These are phyloP conservation scores for Drosophila suboccidentalis DNA, from an alignment of 2,888 invertebrate species.

Conservation along the genomic window DNA sequence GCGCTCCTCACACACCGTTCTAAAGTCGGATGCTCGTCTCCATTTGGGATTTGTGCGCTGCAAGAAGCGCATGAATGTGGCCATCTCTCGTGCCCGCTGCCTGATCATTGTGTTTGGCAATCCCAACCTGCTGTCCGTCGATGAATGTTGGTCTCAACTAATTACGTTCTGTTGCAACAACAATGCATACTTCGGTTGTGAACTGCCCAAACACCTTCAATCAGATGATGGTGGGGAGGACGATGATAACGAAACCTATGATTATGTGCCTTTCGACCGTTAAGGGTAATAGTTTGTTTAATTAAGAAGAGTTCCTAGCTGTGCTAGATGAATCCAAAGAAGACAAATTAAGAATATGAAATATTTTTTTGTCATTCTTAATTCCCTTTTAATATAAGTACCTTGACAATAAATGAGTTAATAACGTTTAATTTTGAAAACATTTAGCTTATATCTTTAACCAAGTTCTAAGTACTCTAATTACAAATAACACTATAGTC, in stretches of 20 bases:
- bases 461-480: no score
- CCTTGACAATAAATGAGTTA: constrained; percentile 4
- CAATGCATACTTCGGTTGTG: constrained; percentile 90
- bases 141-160: constrained; percentile 90
- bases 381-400: neutral
- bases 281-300: neutral
- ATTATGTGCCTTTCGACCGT: neutral
- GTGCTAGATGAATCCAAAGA: constrained; percentile 12
- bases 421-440: neutral
- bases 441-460: neutral
- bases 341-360: neutral
- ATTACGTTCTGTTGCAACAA: constrained; percentile 88
- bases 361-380: neutral
- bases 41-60: constrained; percentile 91
- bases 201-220: constrained; percentile 85
- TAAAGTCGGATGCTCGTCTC: constrained; percentile 86
- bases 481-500: no score
- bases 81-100: constrained; percentile 92
- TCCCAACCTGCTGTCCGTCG: constrained; percentile 89
- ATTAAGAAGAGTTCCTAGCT: neutral
- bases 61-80: constrained; percentile 94
- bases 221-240: neutral
- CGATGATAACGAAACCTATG: constrained; percentile 4
- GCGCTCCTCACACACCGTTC: constrained; percentile 86
- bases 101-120: constrained; percentile 94